Conservation (phyloP, 2,797 vertebrate genomes). For the Schizopygopsis pylzovi region DNA sequence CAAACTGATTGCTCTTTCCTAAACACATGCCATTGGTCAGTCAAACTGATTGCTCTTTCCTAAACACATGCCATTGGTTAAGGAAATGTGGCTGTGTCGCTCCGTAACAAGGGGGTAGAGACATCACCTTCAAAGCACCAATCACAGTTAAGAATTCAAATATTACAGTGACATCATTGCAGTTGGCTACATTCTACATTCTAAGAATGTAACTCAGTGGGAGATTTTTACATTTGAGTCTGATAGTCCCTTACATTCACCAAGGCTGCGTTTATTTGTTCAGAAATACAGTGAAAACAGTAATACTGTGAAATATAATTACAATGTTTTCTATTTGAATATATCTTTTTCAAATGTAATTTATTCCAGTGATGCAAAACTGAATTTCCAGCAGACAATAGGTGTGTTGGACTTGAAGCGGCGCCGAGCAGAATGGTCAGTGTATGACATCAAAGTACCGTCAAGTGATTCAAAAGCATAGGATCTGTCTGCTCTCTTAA, state of each 20-base stretch:
- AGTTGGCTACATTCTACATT: not conserved
- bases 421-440: too few relatives aligned
- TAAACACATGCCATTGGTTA: too few relatives aligned
- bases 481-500: too few relatives aligned
- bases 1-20: too few relatives aligned
- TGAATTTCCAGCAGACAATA: not conserved
- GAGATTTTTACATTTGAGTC: not conserved
- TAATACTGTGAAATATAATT: not conserved
- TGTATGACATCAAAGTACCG: too few relatives aligned
- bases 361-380: not conserved
- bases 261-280: not conserved
- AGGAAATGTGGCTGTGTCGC: not conserved
- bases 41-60: too few relatives aligned
- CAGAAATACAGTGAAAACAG: not conserved
- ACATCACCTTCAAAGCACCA: not conserved
- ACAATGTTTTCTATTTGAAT: not conserved
- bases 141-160: not conserved
- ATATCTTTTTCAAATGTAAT: not conserved
- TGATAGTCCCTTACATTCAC: not conserved
- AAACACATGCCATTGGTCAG: too few relatives aligned
- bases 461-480: too few relatives aligned
- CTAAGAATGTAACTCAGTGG: not conserved
- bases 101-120: not conserved
- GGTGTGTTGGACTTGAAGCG: too few relatives aligned
- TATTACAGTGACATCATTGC: not conserved